A percentile compares a stretch with the other conserved stretches of the same genome.
phyloP scores from a whole-genome alignment of 1,140 invertebrate species.

The Gonioctena quinquepunctata region DNA sequence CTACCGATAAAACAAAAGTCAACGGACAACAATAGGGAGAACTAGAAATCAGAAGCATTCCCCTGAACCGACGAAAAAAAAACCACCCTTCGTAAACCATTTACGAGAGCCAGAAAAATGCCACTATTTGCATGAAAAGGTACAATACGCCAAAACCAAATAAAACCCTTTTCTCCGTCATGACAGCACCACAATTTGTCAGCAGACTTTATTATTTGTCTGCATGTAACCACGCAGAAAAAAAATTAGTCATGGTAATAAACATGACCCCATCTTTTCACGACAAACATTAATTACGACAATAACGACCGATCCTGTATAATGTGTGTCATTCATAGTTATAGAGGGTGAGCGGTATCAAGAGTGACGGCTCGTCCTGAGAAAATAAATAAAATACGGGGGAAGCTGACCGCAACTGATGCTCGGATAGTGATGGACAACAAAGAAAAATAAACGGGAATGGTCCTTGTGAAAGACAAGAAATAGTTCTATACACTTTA shows the following conservation, averaged over 20 bases:
- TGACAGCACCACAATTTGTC: constrained; percentile 15
- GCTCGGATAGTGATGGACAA: background rate
- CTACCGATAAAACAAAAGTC: background rate
- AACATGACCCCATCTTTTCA: constrained; percentile 14
- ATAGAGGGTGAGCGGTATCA: background rate
- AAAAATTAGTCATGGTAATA: constrained; percentile 26
- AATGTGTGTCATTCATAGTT: constrained; percentile 2
- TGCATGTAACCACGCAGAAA: constrained; percentile 20
- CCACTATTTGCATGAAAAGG: background rate
- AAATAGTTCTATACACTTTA: no score
- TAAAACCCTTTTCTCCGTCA: constrained; percentile 11
- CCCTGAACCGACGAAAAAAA: background rate
- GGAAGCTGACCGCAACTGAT: background rate
- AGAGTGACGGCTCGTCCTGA: constrained; percentile 15
- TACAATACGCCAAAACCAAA: constrained; percentile 1
- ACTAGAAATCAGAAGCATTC: background rate
- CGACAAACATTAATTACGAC: constrained; percentile 20
- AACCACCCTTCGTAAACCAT: background rate
- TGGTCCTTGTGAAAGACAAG: background rate
- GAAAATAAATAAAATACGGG: constrained; percentile 4
- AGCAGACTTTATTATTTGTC: constrained; percentile 12
- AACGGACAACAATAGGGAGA: background rate
- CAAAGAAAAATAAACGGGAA: background rate
- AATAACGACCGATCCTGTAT: constrained; percentile 8
- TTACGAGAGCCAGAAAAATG: background rate